phyloP scores from a whole-genome alignment of 1,140 invertebrate species.

The Trichomalopsis sarcophagae region DNA sequence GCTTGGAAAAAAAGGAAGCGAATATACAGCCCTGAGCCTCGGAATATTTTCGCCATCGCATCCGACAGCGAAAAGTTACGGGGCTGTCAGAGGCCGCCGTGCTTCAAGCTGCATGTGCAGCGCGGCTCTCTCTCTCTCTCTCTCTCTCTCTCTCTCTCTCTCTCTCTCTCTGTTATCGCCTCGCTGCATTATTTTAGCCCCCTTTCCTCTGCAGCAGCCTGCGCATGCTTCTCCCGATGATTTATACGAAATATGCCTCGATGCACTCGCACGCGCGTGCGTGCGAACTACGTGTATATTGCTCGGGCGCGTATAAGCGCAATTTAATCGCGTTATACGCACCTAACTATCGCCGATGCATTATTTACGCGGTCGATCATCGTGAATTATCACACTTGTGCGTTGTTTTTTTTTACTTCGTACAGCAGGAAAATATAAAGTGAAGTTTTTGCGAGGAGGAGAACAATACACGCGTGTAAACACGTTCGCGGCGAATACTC shows the following conservation, averaged over 20 bases:
- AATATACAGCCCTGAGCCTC: neutral
- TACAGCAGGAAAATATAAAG: too few relatives aligned
- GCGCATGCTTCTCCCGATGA: slow-evolving; percentile 18
- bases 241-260: slow-evolving; percentile 37
- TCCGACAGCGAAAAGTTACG: slow-evolving; percentile 10
- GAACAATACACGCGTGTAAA: too few relatives aligned
- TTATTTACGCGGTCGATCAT: neutral
- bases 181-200: slow-evolving; percentile 41
- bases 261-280: slow-evolving; percentile 4
- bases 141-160: neutral
- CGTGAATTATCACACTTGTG: neutral
- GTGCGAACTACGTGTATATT: neutral
- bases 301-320: neutral
- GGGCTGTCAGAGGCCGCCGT: neutral
- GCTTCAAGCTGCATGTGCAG: neutral
- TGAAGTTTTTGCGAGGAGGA: too few relatives aligned
- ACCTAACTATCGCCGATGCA: neutral
- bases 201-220: neutral
- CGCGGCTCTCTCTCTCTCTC: neutral
- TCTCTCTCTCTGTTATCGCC: slow-evolving; percentile 12
- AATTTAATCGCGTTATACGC: neutral
- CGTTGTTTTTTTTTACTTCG: too few relatives aligned
- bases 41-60: slow-evolving; percentile 27
- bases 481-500: too few relatives aligned
- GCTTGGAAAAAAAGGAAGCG: neutral